Evolutionary conservation across 1,140 invertebrate genomes (phyloP).

Genomic region (Cyclargus thomasi): DNA sequence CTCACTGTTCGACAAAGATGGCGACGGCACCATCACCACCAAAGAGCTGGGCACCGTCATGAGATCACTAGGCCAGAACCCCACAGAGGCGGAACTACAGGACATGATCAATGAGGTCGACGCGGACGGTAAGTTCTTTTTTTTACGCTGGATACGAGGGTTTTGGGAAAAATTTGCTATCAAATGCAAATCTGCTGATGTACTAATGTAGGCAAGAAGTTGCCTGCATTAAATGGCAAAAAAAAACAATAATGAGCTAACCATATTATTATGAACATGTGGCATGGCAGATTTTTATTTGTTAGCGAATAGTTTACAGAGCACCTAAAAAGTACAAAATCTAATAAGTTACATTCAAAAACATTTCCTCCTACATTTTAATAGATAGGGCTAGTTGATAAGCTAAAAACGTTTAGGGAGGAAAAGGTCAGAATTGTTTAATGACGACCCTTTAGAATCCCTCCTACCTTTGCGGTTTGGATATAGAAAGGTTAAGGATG

Average conservation of each 20-base stretch:
- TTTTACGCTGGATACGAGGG: background rate
- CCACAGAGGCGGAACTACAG: slow-evolving; percentile 99
- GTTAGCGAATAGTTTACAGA: background rate
- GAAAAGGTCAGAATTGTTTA: background rate
- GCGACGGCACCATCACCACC: slow-evolving; percentile 99
- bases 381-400: no score
- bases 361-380: no score
- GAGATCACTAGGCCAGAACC: slow-evolving; percentile 98
- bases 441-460: background rate
- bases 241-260: no score
- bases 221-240: no score
- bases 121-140: slow-evolving; percentile 89
- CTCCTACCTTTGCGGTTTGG: no score
- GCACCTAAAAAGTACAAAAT: background rate
- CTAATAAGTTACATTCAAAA: no score
- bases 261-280: no score
- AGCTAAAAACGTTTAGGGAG: no score
- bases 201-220: background rate
- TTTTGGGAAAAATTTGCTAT: background rate
- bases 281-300: background rate
- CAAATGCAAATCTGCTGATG: background rate
- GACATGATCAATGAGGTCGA: slow-evolving; percentile 99
- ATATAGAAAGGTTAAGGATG: background rate
- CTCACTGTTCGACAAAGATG: slow-evolving; percentile 99
- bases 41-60: slow-evolving; percentile 99